phyloP scores from a whole-genome alignment of 2,888 invertebrate species.

The Metopia argyrocephala region DNA sequence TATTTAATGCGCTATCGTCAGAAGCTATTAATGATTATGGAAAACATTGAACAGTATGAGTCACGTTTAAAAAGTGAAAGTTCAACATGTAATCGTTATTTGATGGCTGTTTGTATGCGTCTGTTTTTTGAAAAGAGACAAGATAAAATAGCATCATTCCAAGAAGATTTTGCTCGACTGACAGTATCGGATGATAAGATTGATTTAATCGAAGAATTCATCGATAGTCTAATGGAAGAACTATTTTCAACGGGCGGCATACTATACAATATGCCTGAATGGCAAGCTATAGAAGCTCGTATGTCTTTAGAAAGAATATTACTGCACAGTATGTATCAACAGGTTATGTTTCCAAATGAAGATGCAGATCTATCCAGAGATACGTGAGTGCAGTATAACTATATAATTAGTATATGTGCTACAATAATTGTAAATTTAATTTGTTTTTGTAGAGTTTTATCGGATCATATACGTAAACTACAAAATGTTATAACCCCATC shows the following conservation, averaged over 20 bases:
- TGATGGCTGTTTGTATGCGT: slow-evolving; percentile 87
- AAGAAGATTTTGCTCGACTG: slow-evolving; percentile 88
- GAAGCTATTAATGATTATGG: slow-evolving; percentile 86
- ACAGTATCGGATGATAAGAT: slow-evolving; percentile 94
- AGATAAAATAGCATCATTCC: slow-evolving; percentile 85
- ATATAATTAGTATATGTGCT: no score
- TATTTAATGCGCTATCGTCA: slow-evolving; percentile 90
- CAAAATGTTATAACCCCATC: slow-evolving; percentile 86
- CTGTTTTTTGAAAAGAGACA: slow-evolving; percentile 90
- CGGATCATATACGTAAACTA: slow-evolving; percentile 92
- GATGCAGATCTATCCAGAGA: slow-evolving; percentile 96
- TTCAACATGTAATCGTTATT: slow-evolving; percentile 85
- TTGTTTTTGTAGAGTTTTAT: slow-evolving; percentile 83
- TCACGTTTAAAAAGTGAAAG: slow-evolving; percentile 84
- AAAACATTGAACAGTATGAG: slow-evolving; percentile 84
- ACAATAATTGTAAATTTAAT: no score
- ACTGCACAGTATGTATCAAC: slow-evolving; percentile 93
- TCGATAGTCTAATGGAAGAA: slow-evolving; percentile 84
- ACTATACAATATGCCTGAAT: slow-evolving; percentile 83
- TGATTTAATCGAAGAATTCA: slow-evolving; percentile 90
- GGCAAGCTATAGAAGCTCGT: slow-evolving; percentile 87
- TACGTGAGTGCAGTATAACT: slow-evolving; percentile 82
- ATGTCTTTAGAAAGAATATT: slow-evolving; percentile 93
- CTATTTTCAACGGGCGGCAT: slow-evolving; percentile 85
- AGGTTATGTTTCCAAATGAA: slow-evolving; percentile 97